Evolutionary conservation across 2,797 vertebrate genomes (phyloP), one percentile per base, ranked within the genome.

Genomic region (Xyrichtys novacula): DNA sequence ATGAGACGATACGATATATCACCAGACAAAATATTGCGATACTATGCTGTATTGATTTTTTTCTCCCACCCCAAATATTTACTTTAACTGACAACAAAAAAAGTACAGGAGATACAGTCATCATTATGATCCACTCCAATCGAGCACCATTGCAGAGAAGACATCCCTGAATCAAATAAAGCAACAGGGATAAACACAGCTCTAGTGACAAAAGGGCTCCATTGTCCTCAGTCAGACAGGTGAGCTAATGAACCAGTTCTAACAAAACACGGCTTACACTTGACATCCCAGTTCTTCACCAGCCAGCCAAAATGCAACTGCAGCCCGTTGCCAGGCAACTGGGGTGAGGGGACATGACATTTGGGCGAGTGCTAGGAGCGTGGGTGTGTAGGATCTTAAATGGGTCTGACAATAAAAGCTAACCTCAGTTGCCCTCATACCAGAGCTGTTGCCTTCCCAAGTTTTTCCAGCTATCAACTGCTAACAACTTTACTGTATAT

Each of bases 241-340:
- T 23, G 32, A 48, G 49, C 42, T 66, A 65, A 73, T 73, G 36
- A 80, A 64, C 36, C 54, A 29, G 19, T 43, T 55, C 31, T 46
- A 26, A 69, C 55, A 43, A 60, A 47, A 65, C 46, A 62, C 48
- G 53, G 53, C 55, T 49, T 46, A 64, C 17, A 36, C 43, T 70
- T 69, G 34, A 72, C 59, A 67, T 71, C 61, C 49, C 34, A 59
- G 81, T 81, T 74, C 46, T 74, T 56, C 49, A 71, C 52, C 44
- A 53, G 59, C 67, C 62, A 71, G 74, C 53, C 17, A 46, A 53
- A 84, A 65, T 62, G 71, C 61, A 72, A 76, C 65, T 74, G 62
- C 65, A 76, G 60, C 44, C 82, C 61, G 89, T 91, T 93, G 87
- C 90, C 85, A 83, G 79, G 92, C 85, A 91, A 92, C 87, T 39